Base-by-base conservation (phyloP, 2,888 invertebrate genomes). In the Rhyacophila evoluta region DNA sequence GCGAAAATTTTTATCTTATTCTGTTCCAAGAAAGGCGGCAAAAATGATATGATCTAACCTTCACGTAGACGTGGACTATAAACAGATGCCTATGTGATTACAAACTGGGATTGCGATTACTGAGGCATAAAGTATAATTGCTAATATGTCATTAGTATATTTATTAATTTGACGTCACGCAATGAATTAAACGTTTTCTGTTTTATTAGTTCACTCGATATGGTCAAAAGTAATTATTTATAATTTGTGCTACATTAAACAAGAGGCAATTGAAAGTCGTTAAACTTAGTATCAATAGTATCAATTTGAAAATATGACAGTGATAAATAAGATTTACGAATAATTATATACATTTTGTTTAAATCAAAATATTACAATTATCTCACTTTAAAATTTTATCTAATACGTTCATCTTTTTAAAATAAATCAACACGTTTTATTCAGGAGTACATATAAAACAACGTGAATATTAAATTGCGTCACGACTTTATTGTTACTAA, bases 1-100 rank as follows among this genome's bases (percentile, higher is more conserved):
- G 25, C 12, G 55, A 55, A 55, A 55, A 25, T 2, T 8, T 4
- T 41, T 55, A 5, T 55, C 19, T 55, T 19, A 55, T 55, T 55
- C 55, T 19, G 15, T 39, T 39, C 39, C 39, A 39, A n/a, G 55
- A 55, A 55, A 55, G 55, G 55, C 55, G 55, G 19, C 55, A 55
- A 19, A 55, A 55, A 55, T 55, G 55, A 55, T 55, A 55, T n/a
- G 55, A 55, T 55, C 55, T 55, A 55, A 25, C 25, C 55, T 55
- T 55, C 55, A 2, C 25, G 8, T 10, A 25, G 10, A 2, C 25
- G 8, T 10, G 10, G 10, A 19, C 25, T 19, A 25, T 55, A 6
- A 8, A 55, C 19, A 19, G 19, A 55, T 55, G 10, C 55, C 25
- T 8, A 6, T 8, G 41, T 41, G 6, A 41, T 41, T 19, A 15